These are phyloP conservation scores for Zaprionus capensis DNA, from an alignment of 1,140 invertebrate genomes.

Conservation along the genomic window DNA sequence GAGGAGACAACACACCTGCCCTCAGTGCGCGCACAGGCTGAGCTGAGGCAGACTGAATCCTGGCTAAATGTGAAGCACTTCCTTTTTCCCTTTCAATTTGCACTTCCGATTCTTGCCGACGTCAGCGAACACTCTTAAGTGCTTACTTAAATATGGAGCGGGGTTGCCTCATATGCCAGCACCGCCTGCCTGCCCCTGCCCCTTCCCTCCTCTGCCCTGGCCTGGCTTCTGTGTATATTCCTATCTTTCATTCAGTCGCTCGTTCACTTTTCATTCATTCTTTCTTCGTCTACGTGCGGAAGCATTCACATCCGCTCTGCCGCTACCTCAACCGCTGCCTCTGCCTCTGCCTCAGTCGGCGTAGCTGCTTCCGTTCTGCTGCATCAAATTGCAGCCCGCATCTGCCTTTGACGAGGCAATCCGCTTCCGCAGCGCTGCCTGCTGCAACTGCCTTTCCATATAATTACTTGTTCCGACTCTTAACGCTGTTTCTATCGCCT, in stretches of 20 bases:
- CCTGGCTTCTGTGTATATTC: conserved; percentile 13
- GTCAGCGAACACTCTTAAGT: conserved; percentile 28
- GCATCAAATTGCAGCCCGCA: conserved; percentile 31
- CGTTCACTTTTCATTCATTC: conserved; percentile 28
- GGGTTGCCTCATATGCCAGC: conserved; percentile 24
- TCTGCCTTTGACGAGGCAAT: conserved; percentile 31
- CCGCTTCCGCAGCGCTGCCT: conserved; percentile 26
- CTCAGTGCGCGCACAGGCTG: neutral
- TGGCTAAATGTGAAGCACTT: neutral
- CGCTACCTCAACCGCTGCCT: conserved; percentile 15
- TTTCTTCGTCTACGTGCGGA: conserved; percentile 66
- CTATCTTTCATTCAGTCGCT: conserved; percentile 21
- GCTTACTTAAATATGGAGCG: conserved; percentile 34
- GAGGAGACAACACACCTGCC: neutral
- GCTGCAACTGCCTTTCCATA: conserved; percentile 68
- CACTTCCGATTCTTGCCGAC: conserved; percentile 29
- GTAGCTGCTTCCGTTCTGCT: conserved; percentile 63
- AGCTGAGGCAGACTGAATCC: neutral
- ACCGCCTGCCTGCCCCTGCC: conserved; percentile 10
- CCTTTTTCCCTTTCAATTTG: conserved; percentile 32
- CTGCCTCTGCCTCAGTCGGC: conserved; percentile 22
- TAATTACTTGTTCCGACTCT: conserved; percentile 81
- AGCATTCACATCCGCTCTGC: conserved; percentile 76
- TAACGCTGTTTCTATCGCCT: conserved; percentile 71
- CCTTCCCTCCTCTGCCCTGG: neutral